phyloP scores from a whole-genome alignment of 2,797 vertebrate genomes.

The Paguma larvata region DNA sequence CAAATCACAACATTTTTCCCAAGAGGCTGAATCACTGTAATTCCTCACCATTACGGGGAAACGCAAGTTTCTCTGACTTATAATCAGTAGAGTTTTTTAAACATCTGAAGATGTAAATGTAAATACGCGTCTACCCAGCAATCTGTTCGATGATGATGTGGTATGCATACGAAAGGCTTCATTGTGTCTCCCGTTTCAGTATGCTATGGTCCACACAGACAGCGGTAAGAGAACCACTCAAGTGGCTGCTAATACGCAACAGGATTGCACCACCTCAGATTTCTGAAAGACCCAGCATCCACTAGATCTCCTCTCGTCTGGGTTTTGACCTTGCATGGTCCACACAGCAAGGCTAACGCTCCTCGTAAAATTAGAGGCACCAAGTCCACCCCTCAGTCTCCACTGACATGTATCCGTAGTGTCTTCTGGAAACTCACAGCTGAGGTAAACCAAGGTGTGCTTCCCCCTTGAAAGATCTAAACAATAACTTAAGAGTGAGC shows the following conservation, averaged over 20 bases:
- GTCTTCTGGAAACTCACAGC: not conserved
- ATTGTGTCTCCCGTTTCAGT: not conserved
- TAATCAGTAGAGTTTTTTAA: not conserved
- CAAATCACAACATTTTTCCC: not conserved
- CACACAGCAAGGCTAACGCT: not conserved
- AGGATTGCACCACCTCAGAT: not conserved
- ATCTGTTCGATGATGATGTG: not conserved
- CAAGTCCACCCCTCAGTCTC: not conserved
- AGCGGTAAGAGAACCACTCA: not conserved
- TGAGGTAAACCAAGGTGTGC: not conserved
- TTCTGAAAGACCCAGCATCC: not conserved
- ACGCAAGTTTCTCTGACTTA: not conserved
- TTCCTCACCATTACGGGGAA: not conserved
- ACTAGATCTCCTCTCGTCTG: not conserved
- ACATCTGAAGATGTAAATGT: not conserved
- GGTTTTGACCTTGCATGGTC: not conserved
- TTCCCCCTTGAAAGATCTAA: slow-evolving; percentile 34
- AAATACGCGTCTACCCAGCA: not conserved
- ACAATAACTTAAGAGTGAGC: not conserved
- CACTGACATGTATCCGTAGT: no score
- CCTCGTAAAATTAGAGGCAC: not conserved
- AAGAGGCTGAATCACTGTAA: not conserved
- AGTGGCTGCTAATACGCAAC: not conserved
- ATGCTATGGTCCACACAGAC: not conserved
- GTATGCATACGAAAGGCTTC: not conserved